These are phyloP conservation scores for Theretra japonica DNA, from an alignment of 2,888 invertebrate genomes.

Conservation along the genomic window DNA sequence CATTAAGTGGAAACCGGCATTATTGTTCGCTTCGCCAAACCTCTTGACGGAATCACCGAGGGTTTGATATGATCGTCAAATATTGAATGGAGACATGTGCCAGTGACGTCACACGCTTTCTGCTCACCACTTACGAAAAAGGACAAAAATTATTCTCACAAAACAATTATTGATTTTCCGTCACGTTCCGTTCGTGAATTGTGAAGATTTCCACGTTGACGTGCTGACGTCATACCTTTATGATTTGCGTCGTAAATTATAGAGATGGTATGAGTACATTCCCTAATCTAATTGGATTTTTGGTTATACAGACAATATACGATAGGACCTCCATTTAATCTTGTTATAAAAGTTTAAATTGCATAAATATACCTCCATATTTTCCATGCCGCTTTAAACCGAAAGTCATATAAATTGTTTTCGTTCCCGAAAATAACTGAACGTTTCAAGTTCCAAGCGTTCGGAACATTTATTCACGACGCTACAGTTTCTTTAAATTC, in stretches of 20 bases:
- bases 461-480: slow-evolving; percentile 4
- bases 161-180: slow-evolving; percentile 19
- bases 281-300: too few relatives aligned
- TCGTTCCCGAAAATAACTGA: background rate
- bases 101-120: slow-evolving; percentile 25
- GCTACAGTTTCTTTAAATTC: slow-evolving; percentile 23
- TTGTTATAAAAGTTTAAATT: too few relatives aligned
- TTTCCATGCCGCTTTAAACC: background rate
- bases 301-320: too few relatives aligned
- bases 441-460: background rate
- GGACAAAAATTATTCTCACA: slow-evolving; percentile 1
- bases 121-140: background rate
- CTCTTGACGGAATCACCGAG: slow-evolving; percentile 56
- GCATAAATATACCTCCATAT: too few relatives aligned
- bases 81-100: slow-evolving; percentile 59
- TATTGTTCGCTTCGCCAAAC: slow-evolving; percentile 66
- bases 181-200: background rate
- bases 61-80: slow-evolving; percentile 64
- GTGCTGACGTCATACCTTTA: background rate
- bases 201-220: background rate
- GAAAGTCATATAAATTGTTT: background rate
- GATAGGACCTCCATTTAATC: too few relatives aligned
- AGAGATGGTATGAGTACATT: too few relatives aligned
- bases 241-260: too few relatives aligned
- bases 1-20: slow-evolving; percentile 71